These are phyloP conservation scores for Emydura subglobosa DNA, from an alignment of 2,113 vertebrate genomes.

Conservation along the genomic window DNA sequence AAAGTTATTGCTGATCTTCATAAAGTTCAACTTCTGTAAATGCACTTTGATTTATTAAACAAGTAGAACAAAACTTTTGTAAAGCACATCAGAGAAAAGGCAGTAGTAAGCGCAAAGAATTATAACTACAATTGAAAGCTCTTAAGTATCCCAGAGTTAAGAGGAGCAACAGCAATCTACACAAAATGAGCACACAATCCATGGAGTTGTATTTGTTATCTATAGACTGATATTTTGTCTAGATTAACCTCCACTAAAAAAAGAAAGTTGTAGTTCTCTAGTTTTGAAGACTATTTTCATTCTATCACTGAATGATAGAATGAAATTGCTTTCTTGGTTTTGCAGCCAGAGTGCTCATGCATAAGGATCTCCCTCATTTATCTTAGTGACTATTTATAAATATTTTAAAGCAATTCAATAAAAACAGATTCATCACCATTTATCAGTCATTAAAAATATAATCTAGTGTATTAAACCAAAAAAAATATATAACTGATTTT, in stretches of 20 bases:
- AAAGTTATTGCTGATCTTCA: background rate
- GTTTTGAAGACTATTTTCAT: conserved; percentile 11
- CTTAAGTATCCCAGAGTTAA: background rate
- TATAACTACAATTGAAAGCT: background rate
- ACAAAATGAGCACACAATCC: background rate
- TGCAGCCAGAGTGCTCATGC: background rate
- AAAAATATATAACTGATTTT: too few relatives aligned
- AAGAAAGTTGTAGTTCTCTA: background rate
- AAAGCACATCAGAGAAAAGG: background rate
- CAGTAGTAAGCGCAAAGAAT: background rate
- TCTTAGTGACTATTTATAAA: background rate
- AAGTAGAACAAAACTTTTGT: background rate
- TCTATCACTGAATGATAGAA: background rate
- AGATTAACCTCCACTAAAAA: background rate
- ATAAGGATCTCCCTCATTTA: background rate
- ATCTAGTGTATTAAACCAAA: too few relatives aligned
- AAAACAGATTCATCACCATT: background rate
- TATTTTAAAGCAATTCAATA: background rate
- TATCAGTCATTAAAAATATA: too few relatives aligned
- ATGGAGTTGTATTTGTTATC: background rate
- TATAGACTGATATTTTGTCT: background rate
- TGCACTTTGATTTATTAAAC: too few relatives aligned
- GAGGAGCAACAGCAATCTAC: background rate
- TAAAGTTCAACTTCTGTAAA: background rate
- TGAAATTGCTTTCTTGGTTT: background rate